Base-by-base conservation (phyloP, 2,113 vertebrate genomes). In the Gallinago media region DNA sequence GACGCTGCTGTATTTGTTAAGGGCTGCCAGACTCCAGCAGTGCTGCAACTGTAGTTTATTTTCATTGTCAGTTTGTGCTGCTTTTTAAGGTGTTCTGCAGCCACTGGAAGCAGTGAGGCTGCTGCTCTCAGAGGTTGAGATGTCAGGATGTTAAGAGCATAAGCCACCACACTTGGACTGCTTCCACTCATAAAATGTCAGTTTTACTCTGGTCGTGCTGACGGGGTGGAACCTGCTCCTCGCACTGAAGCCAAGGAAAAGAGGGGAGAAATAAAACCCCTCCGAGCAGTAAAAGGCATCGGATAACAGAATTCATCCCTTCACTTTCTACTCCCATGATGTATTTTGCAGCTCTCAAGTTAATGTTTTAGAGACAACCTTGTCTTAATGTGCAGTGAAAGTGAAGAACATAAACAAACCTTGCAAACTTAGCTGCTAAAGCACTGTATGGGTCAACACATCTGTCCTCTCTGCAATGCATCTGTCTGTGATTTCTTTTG, bases 1-100 rank as follows among this genome's bases (percentile, higher is more conserved):
- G 94, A 89, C 38, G 46, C 91, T 96, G 96, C 94, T 91, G 86
- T 97, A 95, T 98, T 98, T 97, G 96, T 83, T 95, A 97, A 95
- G 78, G 86, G 89, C 88, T 96, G 94, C 97, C 96, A 97, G 93
- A 88, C 61, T 93, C 89, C 93, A 94, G 92, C 87, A 47, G 90
- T 11, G 82, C 88, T 74, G 88, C 89, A 83, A 63, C 49, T 4
- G 34, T 92, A 31, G 96, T 97, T 96, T 96, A 93, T 97, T 97
- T 97, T 97, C 86, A 47, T 93, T 93, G 91, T 97, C 91, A 83
- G 89, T 88, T 96, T 93, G 83, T 54, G 46, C 87, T 89, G 94
- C 90, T 93, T 96, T 97, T 96, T 86, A 95, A 96, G 96, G 94
- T 97, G 90, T 96, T 92, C 81, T 91, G 73, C 80, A 89, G 92